Base-by-base conservation (phyloP, 2,797 vertebrate species). In the Hirundo rustica region DNA sequence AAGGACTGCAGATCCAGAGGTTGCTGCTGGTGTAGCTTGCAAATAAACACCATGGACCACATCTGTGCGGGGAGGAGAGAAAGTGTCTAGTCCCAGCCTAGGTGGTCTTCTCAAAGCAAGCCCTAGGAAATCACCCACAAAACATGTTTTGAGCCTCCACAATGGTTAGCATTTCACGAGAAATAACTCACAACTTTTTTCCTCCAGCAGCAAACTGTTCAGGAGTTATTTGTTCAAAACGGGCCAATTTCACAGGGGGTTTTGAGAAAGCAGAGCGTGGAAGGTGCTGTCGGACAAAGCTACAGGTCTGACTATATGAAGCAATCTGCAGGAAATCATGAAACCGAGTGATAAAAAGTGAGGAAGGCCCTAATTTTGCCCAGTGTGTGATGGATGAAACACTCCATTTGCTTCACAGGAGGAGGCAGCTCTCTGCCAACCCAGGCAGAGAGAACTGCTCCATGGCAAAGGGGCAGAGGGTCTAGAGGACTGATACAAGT, bases 391-490 rank as follows among this genome's bases (percentile, higher is more conserved):
- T 32, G 57, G 45, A 78, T 38, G 10, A 88, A 83, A 64, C 16
- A 5, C 12, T 83, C 30, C 15, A 11, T 76, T 82, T 80, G 21
- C 68, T 80, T 55, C 65, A 17, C 16, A 23, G 61, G 45, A 87
- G 71, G 22, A 50, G 38, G 54, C 68, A 81, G 70, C 27, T 82
- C 3, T n/a, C 29, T 87, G 81, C 55, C 60, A 51, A 34, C 34
- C 23, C 45, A 50, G 48, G 65, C 53, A 67, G 53, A 68, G 34
- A 42, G 21, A 90, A 21, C 55, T 57, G 61, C 57, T 68, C 54
- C 30, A 19, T 0, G 0, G 54, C 26, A 48, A 66, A 72, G 71
- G 3, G 1, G 15, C n/a, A 42, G 51, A 0, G 0, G 34, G 13
- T 60, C 29, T 16, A 11, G 40, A 79, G 57, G 48, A 9, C 11